Percentiles rank a stretch among this genome's conserved stretches.
These are phyloP conservation scores for Malacoraja senta DNA, from an alignment of 2,797 vertebrate species.

Conservation along the genomic window DNA sequence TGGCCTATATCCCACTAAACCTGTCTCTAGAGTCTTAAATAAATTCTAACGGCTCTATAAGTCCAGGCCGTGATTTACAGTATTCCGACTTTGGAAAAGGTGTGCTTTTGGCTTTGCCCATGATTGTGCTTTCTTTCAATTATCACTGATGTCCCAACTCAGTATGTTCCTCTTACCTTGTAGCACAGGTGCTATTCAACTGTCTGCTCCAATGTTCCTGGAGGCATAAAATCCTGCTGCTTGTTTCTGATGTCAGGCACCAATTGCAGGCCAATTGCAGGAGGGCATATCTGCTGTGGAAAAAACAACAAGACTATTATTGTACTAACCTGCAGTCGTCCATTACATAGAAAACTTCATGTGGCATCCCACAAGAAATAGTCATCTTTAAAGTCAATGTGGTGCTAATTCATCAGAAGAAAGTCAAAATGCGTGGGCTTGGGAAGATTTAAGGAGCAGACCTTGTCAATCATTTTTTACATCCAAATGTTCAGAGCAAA, in stretches of 20 bases:
- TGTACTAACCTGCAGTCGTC: not conserved
- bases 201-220: not conserved
- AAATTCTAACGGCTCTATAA: no score
- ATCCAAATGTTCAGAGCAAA: not conserved
- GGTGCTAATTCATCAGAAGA: not conserved
- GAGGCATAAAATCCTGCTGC: conserved; percentile 20
- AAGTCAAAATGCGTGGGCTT: not conserved
- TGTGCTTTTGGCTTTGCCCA: not conserved
- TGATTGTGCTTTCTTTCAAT: not conserved
- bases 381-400: not conserved
- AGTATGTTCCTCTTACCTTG: not conserved
- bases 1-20: no score
- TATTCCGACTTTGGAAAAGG: not conserved
- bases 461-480: not conserved
- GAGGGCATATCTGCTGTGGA: not conserved
- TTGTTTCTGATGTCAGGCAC: conserved; percentile 23
- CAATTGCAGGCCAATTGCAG: not conserved
- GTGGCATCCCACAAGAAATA: no score
- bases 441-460: not conserved
- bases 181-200: not conserved
- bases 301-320: not conserved
- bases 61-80: not conserved
- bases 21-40: no score
- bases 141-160: not conserved
- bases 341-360: not conserved